A percentile compares a stretch with the other conserved stretches of the same genome.
Evolutionary conservation across 2,888 invertebrate species (phyloP).

Genomic region (Eueremaeus valkanovi): DNA sequence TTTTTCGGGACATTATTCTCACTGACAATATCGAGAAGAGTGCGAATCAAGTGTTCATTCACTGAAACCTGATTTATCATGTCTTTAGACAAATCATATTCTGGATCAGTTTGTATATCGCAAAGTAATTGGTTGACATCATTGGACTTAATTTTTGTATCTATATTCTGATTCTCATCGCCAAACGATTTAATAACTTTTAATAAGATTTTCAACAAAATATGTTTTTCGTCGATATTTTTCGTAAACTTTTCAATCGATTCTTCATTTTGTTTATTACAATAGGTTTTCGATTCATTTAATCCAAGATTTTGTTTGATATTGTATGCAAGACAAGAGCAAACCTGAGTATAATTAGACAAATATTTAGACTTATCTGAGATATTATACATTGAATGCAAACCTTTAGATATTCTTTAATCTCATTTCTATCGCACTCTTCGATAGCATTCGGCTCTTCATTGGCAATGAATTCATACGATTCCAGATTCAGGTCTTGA

Average conservation of each 20-base stretch:
- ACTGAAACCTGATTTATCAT: slow-evolving; percentile 23
- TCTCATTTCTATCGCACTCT: background rate
- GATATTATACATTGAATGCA: background rate
- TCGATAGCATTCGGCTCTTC: slow-evolving; percentile 10
- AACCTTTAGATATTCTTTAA: slow-evolving; percentile 14
- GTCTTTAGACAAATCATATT: slow-evolving; percentile 20
- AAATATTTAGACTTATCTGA: no score
- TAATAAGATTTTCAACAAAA: slow-evolving; percentile 39
- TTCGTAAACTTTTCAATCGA: background rate
- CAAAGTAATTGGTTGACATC: background rate
- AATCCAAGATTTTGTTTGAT: background rate
- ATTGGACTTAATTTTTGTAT: background rate
- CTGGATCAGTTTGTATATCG: background rate
- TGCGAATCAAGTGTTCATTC: slow-evolving; percentile 34
- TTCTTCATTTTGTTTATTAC: background rate
- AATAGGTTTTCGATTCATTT: background rate
- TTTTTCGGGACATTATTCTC: slow-evolving; percentile 70
- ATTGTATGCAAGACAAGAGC: background rate
- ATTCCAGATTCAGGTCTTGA: slow-evolving; percentile 7
- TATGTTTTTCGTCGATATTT: slow-evolving; percentile 39
- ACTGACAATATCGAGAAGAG: slow-evolving; percentile 63
- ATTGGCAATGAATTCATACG: slow-evolving; percentile 22
- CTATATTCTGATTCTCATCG: slow-evolving; percentile 43
- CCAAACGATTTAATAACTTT: slow-evolving; percentile 37
- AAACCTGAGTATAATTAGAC: background rate